Base-by-base conservation (phyloP, 1,140 invertebrate genomes). In the Cardiocondyla obscurior region DNA sequence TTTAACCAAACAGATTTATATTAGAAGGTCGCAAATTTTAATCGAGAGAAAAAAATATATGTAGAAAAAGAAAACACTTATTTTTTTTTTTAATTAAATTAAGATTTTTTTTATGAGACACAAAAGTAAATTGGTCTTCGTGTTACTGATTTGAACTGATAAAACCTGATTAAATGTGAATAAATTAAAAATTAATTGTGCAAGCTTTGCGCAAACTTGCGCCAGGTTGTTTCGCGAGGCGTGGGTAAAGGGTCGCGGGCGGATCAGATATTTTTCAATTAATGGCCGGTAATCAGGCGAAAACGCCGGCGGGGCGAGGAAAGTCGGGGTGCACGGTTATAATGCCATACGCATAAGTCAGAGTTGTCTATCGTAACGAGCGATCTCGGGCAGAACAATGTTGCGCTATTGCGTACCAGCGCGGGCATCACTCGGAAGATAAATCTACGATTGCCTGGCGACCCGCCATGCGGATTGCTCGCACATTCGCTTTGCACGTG, bases 331-430 rank as follows among this genome's bases (percentile, higher is more conserved):
- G 65, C 16, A 46, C 57, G 39, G 28, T 64, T 64, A 64, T 76
- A 76, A 76, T 76, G 57, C 57, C 72, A 30, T 36, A 64, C 39
- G 72, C 72, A 62, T 76, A 76, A 76, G 72, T 76, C 72, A 76
- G 39, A 36, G 57, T 28, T 62, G 72, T 76, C 39, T 62, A 76
- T 76, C 72, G 72, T 46, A 76, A 76, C 57, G 39, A 76, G 57
- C 72, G 72, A 76, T 76, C 72, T 76, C 72, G 57, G 36, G 72
- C 57, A 64, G 72, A 76, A 76, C 72, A 76, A 76, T 76, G 72
- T 76, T 76, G 57, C 42, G 72, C 72, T 76, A 76, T 76, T 76
- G 72, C 72, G 72, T 76, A 76, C 57, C 39, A 57, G 72, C 57
- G 72, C 72, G 64, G 58, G 39, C 57, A 64, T 76, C 72, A 76